Evolutionary conservation across 2,113 vertebrate species (phyloP).

Genomic region (Cairina moschata): DNA sequence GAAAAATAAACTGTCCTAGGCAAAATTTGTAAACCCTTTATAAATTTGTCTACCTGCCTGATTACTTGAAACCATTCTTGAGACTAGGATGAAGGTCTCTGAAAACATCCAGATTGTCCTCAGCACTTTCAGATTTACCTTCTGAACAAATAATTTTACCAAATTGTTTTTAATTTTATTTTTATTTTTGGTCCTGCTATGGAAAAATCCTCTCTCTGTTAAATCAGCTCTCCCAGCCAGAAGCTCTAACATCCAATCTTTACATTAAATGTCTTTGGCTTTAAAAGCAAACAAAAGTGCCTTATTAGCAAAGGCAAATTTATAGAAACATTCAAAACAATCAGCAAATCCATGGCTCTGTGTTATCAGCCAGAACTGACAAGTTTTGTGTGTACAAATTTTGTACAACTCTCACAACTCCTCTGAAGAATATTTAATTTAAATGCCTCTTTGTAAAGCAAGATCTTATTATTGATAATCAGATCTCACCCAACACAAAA

Average conservation of each 20-base stretch:
- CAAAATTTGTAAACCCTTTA: background rate
- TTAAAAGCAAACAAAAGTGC: constrained; percentile 1
- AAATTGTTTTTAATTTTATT: background rate
- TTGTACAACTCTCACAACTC: background rate
- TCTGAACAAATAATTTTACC: background rate
- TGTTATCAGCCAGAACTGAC: background rate
- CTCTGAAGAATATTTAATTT: background rate
- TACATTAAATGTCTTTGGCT: background rate
- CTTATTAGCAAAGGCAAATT: constrained; percentile 15
- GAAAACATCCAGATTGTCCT: background rate
- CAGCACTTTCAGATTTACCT: background rate
- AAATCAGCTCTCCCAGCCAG: background rate
- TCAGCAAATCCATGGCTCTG: background rate
- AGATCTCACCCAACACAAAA: background rate
- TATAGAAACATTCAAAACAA: background rate
- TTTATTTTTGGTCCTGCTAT: background rate
- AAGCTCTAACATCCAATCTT: background rate
- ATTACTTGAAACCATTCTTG: background rate
- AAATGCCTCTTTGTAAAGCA: background rate
- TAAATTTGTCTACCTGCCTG: background rate
- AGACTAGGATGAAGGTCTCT: background rate
- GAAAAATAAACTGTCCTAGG: background rate
- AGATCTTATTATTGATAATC: constrained; percentile 8
- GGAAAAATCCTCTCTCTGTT: background rate
- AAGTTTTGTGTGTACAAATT: background rate